These are phyloP conservation scores for Sebastolobus altivelis DNA, from an alignment of 2,797 vertebrate species.

Conservation along the genomic window DNA sequence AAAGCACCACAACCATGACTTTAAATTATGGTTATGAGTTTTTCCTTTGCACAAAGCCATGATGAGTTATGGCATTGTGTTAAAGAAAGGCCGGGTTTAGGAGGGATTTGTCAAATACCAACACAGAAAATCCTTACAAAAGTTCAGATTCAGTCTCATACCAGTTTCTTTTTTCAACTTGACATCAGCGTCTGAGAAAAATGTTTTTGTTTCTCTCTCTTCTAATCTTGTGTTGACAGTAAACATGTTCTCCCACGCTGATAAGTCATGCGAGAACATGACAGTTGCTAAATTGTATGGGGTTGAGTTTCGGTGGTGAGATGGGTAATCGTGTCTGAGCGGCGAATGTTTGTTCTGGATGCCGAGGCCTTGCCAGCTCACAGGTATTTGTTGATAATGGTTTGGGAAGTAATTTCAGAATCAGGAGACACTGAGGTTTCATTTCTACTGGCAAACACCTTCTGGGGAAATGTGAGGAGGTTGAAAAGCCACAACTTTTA, in stretches of 20 bases:
- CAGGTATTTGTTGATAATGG: conserved; percentile 52
- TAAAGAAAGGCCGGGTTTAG: background rate
- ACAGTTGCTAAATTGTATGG: conserved; percentile 35
- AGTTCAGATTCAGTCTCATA: conserved; percentile 1
- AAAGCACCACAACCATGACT: background rate
- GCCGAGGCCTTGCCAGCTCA: conserved; percentile 34
- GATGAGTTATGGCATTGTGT: background rate
- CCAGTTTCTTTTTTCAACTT: background rate
- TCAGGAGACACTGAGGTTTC: conserved; percentile 29
- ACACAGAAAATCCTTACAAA: conserved; percentile 26
- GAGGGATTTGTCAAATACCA: conserved; percentile 27
- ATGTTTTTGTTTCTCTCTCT: conserved; percentile 15
- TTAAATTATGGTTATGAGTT: background rate
- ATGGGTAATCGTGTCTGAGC: conserved; percentile 36
- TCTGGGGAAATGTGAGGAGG: conserved; percentile 11
- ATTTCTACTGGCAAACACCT: conserved; percentile 17
- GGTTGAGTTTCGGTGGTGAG: conserved; percentile 27
- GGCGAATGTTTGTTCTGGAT: conserved; percentile 41
- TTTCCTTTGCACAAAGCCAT: conserved; percentile 21
- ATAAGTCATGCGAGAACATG: conserved; percentile 25
- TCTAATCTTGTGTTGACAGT: conserved; percentile 69
- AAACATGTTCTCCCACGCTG: conserved; percentile 48
- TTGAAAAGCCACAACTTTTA: conserved; percentile 3
- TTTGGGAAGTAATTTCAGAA: conserved; percentile 55
- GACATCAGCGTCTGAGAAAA: conserved; percentile 24